phyloP scores from a whole-genome alignment of 1,140 invertebrate genomes.

The Chymomyza costata region DNA sequence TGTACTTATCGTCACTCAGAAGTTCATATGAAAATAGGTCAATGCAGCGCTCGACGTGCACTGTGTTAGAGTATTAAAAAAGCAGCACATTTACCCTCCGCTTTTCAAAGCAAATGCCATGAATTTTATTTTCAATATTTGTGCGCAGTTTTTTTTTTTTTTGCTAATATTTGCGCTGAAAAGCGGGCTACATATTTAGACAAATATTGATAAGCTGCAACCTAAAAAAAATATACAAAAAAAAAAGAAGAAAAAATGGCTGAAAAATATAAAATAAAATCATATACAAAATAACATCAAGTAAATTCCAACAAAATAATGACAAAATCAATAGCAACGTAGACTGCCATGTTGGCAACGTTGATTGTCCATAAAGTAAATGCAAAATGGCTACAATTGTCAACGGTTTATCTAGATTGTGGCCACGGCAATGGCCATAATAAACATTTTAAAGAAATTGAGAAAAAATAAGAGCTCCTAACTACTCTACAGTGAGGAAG shows the following conservation, averaged over 20 bases:
- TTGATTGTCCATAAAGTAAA: slow-evolving; percentile 56
- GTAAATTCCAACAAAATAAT: slow-evolving; percentile 35
- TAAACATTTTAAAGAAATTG: slow-evolving; percentile 52
- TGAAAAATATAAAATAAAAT: no score
- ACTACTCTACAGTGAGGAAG: neutral
- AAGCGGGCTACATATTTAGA: slow-evolving; percentile 15
- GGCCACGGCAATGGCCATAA: slow-evolving; percentile 41
- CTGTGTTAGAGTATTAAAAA: neutral
- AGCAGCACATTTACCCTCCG: no score
- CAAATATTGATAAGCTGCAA: slow-evolving; percentile 26
- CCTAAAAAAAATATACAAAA: no score
- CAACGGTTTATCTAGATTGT: slow-evolving; percentile 68
- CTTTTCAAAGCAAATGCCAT: no score
- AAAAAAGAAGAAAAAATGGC: no score
- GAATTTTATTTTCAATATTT: no score
- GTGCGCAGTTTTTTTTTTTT: slow-evolving; percentile 37
- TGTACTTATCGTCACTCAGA: no score
- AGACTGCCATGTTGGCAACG: slow-evolving; percentile 45
- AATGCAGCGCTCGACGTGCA: no score
- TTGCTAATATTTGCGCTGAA: no score
- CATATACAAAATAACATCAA: slow-evolving; percentile 29
- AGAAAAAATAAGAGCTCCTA: slow-evolving; percentile 17
- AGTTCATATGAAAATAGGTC: no score
- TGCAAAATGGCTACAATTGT: slow-evolving; percentile 54
- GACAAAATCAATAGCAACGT: slow-evolving; percentile 69